Evolutionary conservation across 2,797 vertebrate genomes (phyloP).

Genomic region (Fratercula arctica): DNA sequence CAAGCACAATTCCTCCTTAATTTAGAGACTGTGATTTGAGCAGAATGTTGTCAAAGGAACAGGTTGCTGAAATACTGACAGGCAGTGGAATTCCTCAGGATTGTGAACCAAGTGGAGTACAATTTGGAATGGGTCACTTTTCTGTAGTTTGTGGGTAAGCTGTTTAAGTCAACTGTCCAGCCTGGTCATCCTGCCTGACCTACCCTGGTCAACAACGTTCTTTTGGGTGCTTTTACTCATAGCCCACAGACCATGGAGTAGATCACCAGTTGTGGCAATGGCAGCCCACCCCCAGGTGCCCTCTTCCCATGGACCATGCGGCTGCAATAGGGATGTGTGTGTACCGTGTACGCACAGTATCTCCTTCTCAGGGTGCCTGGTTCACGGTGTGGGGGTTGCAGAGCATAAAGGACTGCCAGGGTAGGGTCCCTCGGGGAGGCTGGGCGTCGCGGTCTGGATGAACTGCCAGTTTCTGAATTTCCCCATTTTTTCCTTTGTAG

Average conservation of each 20-base stretch:
- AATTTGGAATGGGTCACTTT: not conserved
- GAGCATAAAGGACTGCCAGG: not conserved
- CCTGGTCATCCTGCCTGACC: not conserved
- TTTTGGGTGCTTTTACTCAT: not conserved
- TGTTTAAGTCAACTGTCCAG: not conserved
- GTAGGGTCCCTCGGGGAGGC: not conserved
- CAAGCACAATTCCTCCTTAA: not conserved
- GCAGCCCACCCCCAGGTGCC: not conserved
- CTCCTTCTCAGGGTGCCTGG: not conserved
- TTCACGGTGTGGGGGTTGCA: not conserved
- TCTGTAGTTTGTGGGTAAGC: not conserved
- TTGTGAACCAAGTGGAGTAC: accelerated
- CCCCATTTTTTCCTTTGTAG: not conserved
- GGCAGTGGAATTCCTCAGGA: not conserved
- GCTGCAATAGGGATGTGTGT: not conserved
- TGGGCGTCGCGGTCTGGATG: not conserved
- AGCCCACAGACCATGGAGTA: accelerated
- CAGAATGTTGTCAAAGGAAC: not conserved
- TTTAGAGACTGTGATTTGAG: not conserved
- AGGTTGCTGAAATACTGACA: not conserved
- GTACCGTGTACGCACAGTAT: accelerated
- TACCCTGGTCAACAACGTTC: not conserved
- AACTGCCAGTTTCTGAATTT: not conserved
- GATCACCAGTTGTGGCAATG: not conserved
- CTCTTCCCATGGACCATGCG: accelerated